A percentile compares a stretch with the other conserved stretches of the same genome.
Evolutionary conservation across 2,888 invertebrate genomes (phyloP).

Genomic region (Diadegma fenestrale): DNA sequence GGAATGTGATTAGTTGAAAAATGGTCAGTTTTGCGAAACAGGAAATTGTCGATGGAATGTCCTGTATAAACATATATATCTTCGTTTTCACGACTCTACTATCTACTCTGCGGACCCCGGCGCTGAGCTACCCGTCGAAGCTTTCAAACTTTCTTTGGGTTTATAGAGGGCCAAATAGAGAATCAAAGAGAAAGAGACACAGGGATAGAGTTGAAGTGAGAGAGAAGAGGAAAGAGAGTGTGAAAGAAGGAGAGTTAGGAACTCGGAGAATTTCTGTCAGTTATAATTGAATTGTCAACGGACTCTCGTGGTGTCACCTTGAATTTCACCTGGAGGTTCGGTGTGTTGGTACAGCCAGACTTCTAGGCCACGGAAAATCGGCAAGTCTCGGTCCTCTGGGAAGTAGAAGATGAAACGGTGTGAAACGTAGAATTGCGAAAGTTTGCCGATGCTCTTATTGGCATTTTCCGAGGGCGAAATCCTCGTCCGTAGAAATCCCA

Average conservation of each 20-base stretch:
- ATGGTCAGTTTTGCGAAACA: background rate
- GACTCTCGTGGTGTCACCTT: slow-evolving; percentile 67
- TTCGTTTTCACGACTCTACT: slow-evolving; percentile 62
- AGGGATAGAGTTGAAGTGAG: slow-evolving; percentile 70
- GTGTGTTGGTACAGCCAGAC: slow-evolving; percentile 44
- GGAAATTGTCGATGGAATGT: background rate
- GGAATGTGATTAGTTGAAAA: background rate
- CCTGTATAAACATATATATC: background rate
- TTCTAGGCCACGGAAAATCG: slow-evolving; percentile 38
- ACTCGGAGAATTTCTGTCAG: slow-evolving; percentile 73
- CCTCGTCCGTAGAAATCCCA: background rate
- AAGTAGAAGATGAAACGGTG: slow-evolving; percentile 25
- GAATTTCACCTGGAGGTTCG: slow-evolving; percentile 70
- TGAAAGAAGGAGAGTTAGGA: slow-evolving; percentile 26
- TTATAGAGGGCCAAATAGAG: slow-evolving; percentile 74
- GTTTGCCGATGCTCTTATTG: slow-evolving; percentile 48
- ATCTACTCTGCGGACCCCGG: slow-evolving; percentile 71
- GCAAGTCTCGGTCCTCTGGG: slow-evolving; percentile 32
- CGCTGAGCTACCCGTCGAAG: slow-evolving; percentile 65
- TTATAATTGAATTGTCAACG: slow-evolving; percentile 82
- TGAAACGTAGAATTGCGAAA: slow-evolving; percentile 34
- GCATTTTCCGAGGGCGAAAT: slow-evolving; percentile 25
- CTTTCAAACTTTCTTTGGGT: slow-evolving; percentile 77
- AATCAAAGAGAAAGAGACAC: slow-evolving; percentile 59
- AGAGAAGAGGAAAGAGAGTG: slow-evolving; percentile 30